phyloP scores from a whole-genome alignment of 2,888 invertebrate species.

The Drosophila kanekoi region DNA sequence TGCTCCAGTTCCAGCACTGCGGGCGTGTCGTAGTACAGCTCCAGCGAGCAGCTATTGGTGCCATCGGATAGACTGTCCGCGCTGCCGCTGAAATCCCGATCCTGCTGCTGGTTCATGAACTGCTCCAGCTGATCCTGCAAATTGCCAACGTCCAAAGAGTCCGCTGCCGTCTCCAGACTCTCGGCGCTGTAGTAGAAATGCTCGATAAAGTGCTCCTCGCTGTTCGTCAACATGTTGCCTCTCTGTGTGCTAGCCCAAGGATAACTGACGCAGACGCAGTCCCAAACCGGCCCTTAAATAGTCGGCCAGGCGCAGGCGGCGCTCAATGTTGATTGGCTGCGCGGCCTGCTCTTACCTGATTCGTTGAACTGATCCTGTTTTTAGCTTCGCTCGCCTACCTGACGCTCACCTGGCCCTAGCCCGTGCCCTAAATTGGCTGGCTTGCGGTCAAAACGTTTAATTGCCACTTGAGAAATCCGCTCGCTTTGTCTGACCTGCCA shows the following conservation, averaged over 20 bases:
- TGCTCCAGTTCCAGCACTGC: constrained; percentile 68
- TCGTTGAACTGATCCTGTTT: constrained; percentile 56
- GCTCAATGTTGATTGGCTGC: constrained; percentile 59
- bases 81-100: constrained; percentile 55
- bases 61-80: constrained; percentile 69
- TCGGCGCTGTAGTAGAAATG: constrained; percentile 57
- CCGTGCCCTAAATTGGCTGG: constrained; percentile 81
- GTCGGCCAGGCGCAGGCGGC: not conserved
- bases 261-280: constrained; percentile 55
- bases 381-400: constrained; percentile 28
- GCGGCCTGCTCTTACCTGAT: constrained; percentile 64
- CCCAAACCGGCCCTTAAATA: constrained; percentile 51
- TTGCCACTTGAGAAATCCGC: constrained; percentile 48
- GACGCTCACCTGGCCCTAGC: constrained; percentile 32
- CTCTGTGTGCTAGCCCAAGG: constrained; percentile 42
- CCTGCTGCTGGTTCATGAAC: constrained; percentile 51
- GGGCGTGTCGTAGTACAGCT: constrained; percentile 55
- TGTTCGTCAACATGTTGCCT: constrained; percentile 60
- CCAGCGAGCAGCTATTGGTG: constrained; percentile 52
- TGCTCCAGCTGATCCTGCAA: constrained; percentile 61
- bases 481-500: constrained; percentile 54
- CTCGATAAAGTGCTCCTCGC: constrained; percentile 53
- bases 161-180: constrained; percentile 35
- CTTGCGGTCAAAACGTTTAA: constrained; percentile 84
- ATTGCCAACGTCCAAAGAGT: constrained; percentile 26